phyloP scores from a whole-genome alignment of 2,797 vertebrate species.

The Brachyrhaphis roseni region DNA sequence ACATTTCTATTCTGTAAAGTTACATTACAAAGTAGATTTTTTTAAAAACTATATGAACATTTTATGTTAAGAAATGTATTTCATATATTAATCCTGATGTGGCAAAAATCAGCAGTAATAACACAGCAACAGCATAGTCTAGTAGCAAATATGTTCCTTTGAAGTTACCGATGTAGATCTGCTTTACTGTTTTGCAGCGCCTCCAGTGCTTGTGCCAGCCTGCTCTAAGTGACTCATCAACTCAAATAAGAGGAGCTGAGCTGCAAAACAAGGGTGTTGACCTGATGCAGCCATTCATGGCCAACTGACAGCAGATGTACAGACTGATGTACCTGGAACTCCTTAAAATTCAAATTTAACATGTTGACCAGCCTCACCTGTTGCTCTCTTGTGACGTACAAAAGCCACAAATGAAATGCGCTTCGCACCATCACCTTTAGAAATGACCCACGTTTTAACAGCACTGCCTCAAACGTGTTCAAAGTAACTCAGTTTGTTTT shows the following conservation, averaged over 20 bases:
- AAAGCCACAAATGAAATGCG: background rate
- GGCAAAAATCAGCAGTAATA: background rate
- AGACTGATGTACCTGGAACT: background rate
- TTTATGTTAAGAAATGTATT: background rate
- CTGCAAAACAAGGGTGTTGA: slow-evolving; percentile 26
- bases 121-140: background rate
- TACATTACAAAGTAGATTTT: background rate
- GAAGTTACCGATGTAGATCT: background rate
- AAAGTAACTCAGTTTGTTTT: background rate
- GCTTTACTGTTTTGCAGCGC: slow-evolving; percentile 46
- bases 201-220: slow-evolving; percentile 52
- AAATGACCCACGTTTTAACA: background rate
- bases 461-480: background rate
- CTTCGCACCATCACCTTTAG: background rate
- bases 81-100: background rate
- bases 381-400: background rate
- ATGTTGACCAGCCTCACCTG: background rate
- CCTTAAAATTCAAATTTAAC: background rate
- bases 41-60: background rate
- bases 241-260: slow-evolving; percentile 23
- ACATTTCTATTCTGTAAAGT: background rate
- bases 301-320: slow-evolving; percentile 1
- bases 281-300: slow-evolving; percentile 1
- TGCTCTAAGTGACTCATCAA: slow-evolving; percentile 20
- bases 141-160: background rate